Conservation (phyloP, 2,888 invertebrate genomes). For the Osedax frankpressi region DNA sequence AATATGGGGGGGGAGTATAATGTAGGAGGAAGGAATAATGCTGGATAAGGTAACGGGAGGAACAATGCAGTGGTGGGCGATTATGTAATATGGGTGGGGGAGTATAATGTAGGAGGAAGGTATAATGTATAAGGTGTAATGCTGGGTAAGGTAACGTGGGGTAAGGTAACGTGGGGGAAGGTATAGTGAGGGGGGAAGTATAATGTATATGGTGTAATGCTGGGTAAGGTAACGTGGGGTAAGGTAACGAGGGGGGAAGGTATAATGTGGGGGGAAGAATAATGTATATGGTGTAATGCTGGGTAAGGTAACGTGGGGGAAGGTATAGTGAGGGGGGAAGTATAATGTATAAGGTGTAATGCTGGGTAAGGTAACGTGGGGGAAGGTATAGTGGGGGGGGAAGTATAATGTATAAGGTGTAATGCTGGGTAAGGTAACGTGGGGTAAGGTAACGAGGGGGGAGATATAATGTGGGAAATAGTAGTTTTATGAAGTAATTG, state of each 20-base stretch:
- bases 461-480: neutral
- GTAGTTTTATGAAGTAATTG: too few species aligned
- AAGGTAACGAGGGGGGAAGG: neutral
- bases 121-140: too few species aligned
- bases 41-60: neutral
- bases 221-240: neutral
- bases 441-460: neutral
- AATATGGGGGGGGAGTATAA: neutral
- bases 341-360: too few species aligned
- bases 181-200: neutral
- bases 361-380: neutral
- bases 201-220: too few species aligned
- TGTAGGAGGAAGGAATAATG: too few species aligned
- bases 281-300: neutral
- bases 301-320: neutral
- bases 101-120: too few species aligned
- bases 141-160: neutral
- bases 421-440: too few species aligned
- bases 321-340: neutral
- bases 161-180: neutral
- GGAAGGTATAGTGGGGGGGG: neutral
- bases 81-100: neutral
- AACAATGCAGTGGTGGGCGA: neutral
- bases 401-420: too few species aligned
- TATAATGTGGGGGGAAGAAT: neutral